phyloP scores from a whole-genome alignment of 2,888 invertebrate genomes.

The Coelogynopora nodosa region DNA sequence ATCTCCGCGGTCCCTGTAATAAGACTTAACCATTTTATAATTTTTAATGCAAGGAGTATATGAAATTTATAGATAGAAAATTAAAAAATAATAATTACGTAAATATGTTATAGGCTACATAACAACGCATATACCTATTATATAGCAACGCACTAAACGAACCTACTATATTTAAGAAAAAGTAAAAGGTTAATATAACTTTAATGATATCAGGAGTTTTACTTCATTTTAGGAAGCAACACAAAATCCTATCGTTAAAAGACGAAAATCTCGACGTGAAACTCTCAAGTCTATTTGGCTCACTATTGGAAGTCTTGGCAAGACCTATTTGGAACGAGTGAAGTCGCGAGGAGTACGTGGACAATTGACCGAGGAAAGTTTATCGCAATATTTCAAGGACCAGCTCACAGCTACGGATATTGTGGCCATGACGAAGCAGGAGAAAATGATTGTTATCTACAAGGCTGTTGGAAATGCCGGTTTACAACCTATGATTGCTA shows the following conservation, averaged over 20 bases:
- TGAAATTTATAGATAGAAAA: no score
- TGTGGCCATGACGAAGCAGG: not conserved
- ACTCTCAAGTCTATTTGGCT: slow-evolving; percentile 10
- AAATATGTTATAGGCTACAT: no score
- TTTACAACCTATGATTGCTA: not conserved
- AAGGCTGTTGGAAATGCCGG: not conserved
- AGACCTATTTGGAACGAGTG: not conserved
- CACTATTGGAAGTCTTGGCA: slow-evolving; percentile 2
- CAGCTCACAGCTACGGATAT: not conserved
- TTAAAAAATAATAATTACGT: no score
- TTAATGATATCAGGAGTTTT: not conserved
- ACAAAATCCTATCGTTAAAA: not conserved
- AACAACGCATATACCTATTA: no score
- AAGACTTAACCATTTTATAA: no score
- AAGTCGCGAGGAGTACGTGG: not conserved
- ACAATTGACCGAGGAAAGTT: not conserved
- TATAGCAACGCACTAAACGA: no score
- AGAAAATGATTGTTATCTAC: not conserved
- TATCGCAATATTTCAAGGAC: not conserved
- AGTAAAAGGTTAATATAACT: no score
- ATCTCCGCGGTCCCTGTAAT: no score
- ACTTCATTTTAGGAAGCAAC: not conserved
- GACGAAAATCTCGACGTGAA: not conserved
- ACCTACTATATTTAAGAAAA: no score
- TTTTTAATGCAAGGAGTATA: no score